Percentiles rank a stretch among this genome's conserved stretches.
Evolutionary conservation across 2,888 invertebrate genomes (phyloP).

Genomic region (Hirtodrosophila duncani): DNA sequence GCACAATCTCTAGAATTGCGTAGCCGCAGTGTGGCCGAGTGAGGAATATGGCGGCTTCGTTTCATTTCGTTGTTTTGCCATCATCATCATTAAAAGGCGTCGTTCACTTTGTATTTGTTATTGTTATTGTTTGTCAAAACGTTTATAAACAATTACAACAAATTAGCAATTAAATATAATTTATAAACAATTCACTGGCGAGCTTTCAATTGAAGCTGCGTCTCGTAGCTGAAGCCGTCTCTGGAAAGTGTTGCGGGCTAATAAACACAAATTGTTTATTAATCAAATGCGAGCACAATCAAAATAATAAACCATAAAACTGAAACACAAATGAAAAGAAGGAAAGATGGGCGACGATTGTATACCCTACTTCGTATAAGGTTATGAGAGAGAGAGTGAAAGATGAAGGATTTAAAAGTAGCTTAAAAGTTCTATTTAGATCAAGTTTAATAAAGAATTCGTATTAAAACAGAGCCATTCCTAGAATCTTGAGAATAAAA

Average conservation of each 20-base stretch:
- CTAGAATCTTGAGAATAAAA: too few species aligned
- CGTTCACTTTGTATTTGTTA: conserved; percentile 10
- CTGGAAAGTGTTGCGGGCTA: conserved; percentile 57
- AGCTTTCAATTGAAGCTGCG: conserved; percentile 35
- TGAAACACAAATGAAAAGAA: conserved; percentile 1
- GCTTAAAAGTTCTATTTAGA: too few species aligned
- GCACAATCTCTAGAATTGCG: conserved; percentile 26
- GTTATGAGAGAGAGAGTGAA: too few species aligned
- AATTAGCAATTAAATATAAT: conserved; percentile 53
- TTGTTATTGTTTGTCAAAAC: conserved; percentile 28
- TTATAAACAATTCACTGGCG: conserved; percentile 25
- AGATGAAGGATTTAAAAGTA: too few species aligned
- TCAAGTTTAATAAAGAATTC: too few species aligned
- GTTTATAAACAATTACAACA: conserved; percentile 50
- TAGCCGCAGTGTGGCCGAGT: too few species aligned
- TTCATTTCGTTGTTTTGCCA: conserved; percentile 17
- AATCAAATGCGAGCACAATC: conserved; percentile 49
- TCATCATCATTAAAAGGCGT: conserved; percentile 9
- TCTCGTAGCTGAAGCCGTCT: conserved; percentile 1
- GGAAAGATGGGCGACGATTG: too few species aligned
- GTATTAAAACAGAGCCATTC: too few species aligned
- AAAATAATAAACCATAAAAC: conserved; percentile 33
- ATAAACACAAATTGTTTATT: conserved; percentile 64
- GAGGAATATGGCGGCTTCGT: conserved; percentile 6
- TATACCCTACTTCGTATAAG: too few species aligned